Evolutionary conservation across 2,888 invertebrate species (phyloP), one percentile per base, ranked within the genome.

Genomic region (Scaptomyza flava): DNA sequence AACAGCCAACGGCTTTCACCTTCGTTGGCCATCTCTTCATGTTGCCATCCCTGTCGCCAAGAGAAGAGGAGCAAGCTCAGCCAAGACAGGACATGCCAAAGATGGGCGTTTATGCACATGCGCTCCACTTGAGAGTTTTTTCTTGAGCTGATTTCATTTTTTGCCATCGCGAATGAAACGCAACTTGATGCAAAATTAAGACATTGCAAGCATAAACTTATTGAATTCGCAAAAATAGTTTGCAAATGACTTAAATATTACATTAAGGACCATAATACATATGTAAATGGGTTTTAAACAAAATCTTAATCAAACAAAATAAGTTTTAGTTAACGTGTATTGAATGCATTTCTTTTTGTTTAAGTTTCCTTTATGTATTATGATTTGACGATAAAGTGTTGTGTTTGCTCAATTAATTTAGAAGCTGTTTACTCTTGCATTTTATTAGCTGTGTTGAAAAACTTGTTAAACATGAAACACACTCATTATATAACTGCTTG

Each of bases 31-130:
- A 42, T 60, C 67, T 61, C 45, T 59, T 38, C 75, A 59, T 74
- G 60, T 76, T 61, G 84, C 75, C 69, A 69, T 84, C 81, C 77
- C 71, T 75, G 77, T 83, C 69, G 42, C 47, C 5, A 17, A n/a
- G n/a, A n/a, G n/a, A 23, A 52, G 53, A 51, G 60, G 36, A 54
- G 30, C 68, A 53, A 59, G 45, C 27, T 27, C 27, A 27, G 27
- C 54, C 50, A 68, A 65, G 38, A 3, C 38, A 38, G 8, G 48
- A 62, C 59, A 52, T 59, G 42, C 51, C 53, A 67, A 67, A 64
- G 54, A 62, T 77, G 85, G 88, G 79, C 87, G 88, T 71, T 76
- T 78, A 87, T 89, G 89, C 89, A 85, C 89, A 89, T 89, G 89
- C 89, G 89, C 89, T 87, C 23, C 23, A 20, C 42, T 60, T 30